Base-by-base conservation (phyloP, 1,140 invertebrate species). In the Chelonus insularis region DNA sequence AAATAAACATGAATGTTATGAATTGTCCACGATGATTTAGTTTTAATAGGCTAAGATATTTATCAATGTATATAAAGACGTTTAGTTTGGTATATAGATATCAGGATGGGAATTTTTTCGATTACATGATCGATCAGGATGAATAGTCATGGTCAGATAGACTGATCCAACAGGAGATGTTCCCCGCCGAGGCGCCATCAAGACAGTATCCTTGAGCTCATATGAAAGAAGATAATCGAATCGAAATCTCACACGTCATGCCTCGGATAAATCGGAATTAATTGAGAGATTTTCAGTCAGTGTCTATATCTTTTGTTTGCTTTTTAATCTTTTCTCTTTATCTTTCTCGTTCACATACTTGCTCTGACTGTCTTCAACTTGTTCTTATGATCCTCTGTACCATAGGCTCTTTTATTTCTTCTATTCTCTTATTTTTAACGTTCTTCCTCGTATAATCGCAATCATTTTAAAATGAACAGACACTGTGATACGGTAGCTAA, bases 251-350 rank as follows among this genome's bases (percentile, higher is more conserved):
- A 71, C 72, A 58, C 72, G 76, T 78, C 75, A 76, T 76, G 72
- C 74, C 67, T 75, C 67, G 73, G 75, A 76, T 78, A 79, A 80
- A 78, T 77, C 74, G 74, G 72, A 80, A 76, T 79, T 78, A 79
- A 80, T 79, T 79, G 76, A 79, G 78, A 72, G 70, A 70, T 77
- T 76, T 64, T 75, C 65, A 66, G 67, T 56, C 68, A 58, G 56
- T 25, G 25, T 55, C 62, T 68, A 65, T 57, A 69, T 72, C 66
- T 70, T 65, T 58, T 58, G n/a, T 63, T 63, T 62, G 29, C 60
- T 51, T 54, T 59, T 43, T 62, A 54, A 60, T 57, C 60, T 60
- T 66, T 45, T 8, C 41, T 45, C 41, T 45, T 18, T 12, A 9
- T 45, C 16, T 18, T 18, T 45, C 41, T 16, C 16, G 6, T 3